Base-by-base conservation (phyloP, 1,140 invertebrate genomes). In the Cyphomyrmex costatus region DNA sequence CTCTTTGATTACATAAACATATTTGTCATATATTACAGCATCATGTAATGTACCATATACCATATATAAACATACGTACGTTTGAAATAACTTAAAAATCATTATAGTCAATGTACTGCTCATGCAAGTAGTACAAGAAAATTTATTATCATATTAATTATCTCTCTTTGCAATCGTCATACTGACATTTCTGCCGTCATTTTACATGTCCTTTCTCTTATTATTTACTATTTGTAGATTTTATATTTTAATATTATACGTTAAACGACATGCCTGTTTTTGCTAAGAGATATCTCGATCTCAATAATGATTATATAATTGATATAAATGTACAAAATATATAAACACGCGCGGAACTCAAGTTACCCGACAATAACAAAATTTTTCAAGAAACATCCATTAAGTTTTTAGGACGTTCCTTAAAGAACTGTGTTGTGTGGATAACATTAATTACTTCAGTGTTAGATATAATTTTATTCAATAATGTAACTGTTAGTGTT, bases 91-190 rank as follows among this genome's bases (percentile, higher is more conserved):
- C 3, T 27, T 10, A 51, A 71, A 24, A 70, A 49, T 70, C 12
- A 8, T 49, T 30, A 51, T 46, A 70, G 6, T 7, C 27, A 68
- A 42, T 66, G 7, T 49, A 68, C 53, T 14, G 3, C 30, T n/a
- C 60, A 27, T 61, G 27, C 30, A 19, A 70, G 8, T 19, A 46
- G 21, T 5, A n/a, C 19, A 65, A 36, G 7, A 63, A 42, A 66
- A 42, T 10, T 61, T 61, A 33, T 63, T 63, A 65, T 65, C 30
- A 65, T 66, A 66, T 42, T 66, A 42, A 66, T 66, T 36, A 4
- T 21, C 1, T 33, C 30, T 33, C 16, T 65, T 33, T 21, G 33
- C 63, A 42, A 42, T 66, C 8, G 19, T 3, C 10, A 33, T 21
- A 10, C 30, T n/a, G 16, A 66, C 33, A 66, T 65, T 53, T 21